A percentile compares a stretch with the other conserved stretches of the same genome.
phyloP scores from a whole-genome alignment of 2,797 vertebrate species.

The Sebastes trivittatus region DNA sequence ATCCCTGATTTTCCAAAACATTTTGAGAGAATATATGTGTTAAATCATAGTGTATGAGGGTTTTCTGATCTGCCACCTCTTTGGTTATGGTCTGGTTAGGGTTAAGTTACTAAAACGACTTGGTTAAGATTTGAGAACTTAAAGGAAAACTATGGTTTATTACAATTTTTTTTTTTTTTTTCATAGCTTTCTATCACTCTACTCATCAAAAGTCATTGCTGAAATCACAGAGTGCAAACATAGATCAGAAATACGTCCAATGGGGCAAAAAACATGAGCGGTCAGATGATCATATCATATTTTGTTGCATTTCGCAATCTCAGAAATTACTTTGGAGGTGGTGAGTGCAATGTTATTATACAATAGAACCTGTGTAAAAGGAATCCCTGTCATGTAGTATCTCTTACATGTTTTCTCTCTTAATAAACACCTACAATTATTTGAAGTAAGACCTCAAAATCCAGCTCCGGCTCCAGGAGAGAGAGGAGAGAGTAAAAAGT shows the following conservation, averaged over 20 bases:
- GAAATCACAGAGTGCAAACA: neutral
- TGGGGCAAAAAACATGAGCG: neutral
- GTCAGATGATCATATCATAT: too few relatives aligned
- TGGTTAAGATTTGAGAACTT: neutral
- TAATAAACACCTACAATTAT: too few relatives aligned
- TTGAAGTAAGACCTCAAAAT: too few relatives aligned
- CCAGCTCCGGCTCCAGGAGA: too few relatives aligned
- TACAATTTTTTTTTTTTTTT: neutral
- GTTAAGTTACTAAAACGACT: neutral
- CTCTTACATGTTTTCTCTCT: too few relatives aligned
- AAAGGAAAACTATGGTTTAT: neutral
- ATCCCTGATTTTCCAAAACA: neutral
- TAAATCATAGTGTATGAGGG: neutral
- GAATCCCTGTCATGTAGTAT: too few relatives aligned
- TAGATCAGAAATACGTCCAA: neutral
- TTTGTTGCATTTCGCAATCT: too few relatives aligned
- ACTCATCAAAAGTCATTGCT: neutral
- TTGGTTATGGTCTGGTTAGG: neutral
- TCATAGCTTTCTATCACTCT: neutral
- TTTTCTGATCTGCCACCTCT: neutral
- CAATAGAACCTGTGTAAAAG: too few relatives aligned
- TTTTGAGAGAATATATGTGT: neutral
- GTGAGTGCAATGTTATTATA: fast-evolving
- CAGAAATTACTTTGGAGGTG: too few relatives aligned
- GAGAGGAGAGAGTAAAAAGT: too few relatives aligned